Conservation (phyloP, 2,113 vertebrate genomes). For the Oreocharis arfaki region DNA sequence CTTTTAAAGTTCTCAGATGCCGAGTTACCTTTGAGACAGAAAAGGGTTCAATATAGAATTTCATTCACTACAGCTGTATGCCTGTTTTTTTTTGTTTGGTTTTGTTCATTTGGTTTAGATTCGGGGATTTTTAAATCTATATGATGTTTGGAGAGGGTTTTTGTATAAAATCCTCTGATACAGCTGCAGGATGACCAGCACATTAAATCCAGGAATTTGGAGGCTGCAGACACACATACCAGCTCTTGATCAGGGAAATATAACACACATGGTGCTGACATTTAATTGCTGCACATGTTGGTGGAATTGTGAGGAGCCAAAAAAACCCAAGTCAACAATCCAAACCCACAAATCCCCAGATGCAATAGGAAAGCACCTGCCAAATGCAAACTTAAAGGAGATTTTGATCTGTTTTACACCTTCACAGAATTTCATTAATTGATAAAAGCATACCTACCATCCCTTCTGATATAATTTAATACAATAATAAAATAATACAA, state of each 20-base stretch:
- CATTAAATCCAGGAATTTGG: neutral
- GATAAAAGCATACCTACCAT: neutral
- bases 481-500: neutral
- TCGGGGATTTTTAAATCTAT: neutral
- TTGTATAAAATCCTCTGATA: neutral
- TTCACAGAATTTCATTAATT: neutral
- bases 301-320: neutral
- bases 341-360: neutral
- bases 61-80: neutral
- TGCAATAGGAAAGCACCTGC: neutral
- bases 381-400: neutral
- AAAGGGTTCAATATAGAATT: neutral
- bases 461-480: neutral
- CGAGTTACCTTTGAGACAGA: neutral
- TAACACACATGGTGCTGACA: neutral
- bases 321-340: fast-evolving
- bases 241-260: neutral
- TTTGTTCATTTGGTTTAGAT: neutral
- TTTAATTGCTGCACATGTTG: neutral
- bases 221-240: neutral
- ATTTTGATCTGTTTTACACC: neutral
- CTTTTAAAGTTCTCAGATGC: neutral
- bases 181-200: neutral
- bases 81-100: neutral
- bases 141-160: neutral